Evolutionary conservation across 2,888 invertebrate genomes (phyloP), one percentile per base, ranked within the genome.

Genomic region (Exephanes ischioxanthus): DNA sequence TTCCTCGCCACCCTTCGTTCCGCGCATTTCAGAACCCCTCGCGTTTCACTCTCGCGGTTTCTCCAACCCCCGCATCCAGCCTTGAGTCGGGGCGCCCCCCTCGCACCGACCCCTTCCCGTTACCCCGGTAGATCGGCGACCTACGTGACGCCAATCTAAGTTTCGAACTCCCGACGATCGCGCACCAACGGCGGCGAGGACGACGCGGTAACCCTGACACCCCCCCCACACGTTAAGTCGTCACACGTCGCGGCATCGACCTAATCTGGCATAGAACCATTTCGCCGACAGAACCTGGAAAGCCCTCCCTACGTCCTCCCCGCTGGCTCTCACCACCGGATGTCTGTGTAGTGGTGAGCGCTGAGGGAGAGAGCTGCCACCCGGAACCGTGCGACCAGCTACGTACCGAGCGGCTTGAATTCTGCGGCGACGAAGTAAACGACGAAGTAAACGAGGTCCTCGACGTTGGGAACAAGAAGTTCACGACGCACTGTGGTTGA

Each of bases 91-190:
- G 72, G 70, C 45, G 61, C 55, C 61, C 61, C 61, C 77, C 76
- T 76, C 55, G 30, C 76, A 58, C 48, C 48, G 81, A 51, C 71
- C 37, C 63, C 72, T 75, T 79, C 66, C 41, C 30, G 30, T 41
- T 7, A 3, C 81, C 66, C 76, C 73, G 75, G 70, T 66, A 80
- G 85, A 90, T 89, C 89, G 88, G 84, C 88, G 78, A 85, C 80
- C 89, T 90, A 90, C 92, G 91, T 90, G 90, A 92, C 89, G 88
- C 89, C 91, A 91, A 93, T 93, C 92, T 91, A 92, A 92, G 91
- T 92, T 93, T 91, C 89, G 71, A 91, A 91, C 88, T 89, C 87
- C 33, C 58, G 55, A 73, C 68, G 76, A 86, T 86, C 86, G 86
- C 72, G 75, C 61, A 75, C 76, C 48, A 80, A 66, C 82, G 55